Evolutionary conservation across 2,888 invertebrate species (phyloP), one percentile per base, ranked within the genome.

Genomic region (Papilio gigon): DNA sequence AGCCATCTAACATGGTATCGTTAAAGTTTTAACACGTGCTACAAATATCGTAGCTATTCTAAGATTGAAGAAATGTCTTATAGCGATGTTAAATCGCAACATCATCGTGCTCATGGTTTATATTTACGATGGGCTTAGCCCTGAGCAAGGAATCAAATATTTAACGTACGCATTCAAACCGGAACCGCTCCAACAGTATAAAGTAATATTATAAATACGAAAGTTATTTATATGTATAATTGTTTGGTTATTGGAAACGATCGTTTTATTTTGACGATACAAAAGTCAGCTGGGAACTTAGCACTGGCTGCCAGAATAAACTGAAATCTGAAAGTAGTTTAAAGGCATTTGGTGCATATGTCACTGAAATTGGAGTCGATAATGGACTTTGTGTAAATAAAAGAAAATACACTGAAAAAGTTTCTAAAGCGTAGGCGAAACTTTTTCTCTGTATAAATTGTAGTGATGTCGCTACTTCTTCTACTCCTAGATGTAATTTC

Each of bases 201-300:
- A n/a, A 60, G 40, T 25, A 40, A 25, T 40, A 40, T 37, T 40
- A 25, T n/a, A 37, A 40, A 60, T 40, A 40, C n/a, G n/a, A n/a
- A n/a, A n/a, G n/a, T n/a, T n/a, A n/a, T n/a, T n/a, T n/a, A n/a
- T n/a, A n/a, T n/a, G n/a, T n/a, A n/a, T n/a, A n/a, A n/a, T n/a
- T n/a, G n/a, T n/a, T n/a, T n/a, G n/a, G n/a, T n/a, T n/a, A 87
- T 88, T 85, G 84, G 85, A 79, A 78, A 84, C 79, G 76, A 81
- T 81, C 78, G 77, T 76, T 72, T 79, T 89, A 88, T 89, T 85
- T 82, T 85, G 89, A 87, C 73, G 71, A 72, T 68, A 80, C 81
- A 80, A 80, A 84, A 83, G 85, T 87, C 87, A 87, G 83, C 86
- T 85, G 85, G 81, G 80, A 85, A 88, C 87, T 88, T 89, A 87